A percentile compares a stretch with the other conserved stretches of the same genome.
Evolutionary conservation across 2,113 vertebrate species (phyloP).

Genomic region (Nettapus auritus): DNA sequence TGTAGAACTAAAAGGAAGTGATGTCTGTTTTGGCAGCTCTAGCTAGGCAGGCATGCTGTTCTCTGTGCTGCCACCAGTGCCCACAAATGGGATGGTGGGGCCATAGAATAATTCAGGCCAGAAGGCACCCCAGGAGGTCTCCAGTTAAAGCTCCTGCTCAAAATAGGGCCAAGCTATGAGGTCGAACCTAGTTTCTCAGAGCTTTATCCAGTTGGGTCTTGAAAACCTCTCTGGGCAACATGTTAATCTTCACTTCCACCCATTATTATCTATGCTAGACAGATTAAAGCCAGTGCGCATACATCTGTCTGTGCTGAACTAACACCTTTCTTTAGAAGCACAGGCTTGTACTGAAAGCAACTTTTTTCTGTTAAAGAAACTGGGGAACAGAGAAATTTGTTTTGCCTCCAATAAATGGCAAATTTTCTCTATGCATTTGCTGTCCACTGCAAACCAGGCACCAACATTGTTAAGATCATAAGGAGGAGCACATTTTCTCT

Average conservation of each 20-base stretch:
- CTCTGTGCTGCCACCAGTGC: not conserved
- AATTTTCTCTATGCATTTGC: not conserved
- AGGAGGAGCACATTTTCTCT: not conserved
- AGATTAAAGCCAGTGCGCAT: not conserved
- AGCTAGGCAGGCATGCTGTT: not conserved
- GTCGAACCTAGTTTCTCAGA: not conserved
- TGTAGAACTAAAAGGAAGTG: not conserved
- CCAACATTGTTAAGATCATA: not conserved
- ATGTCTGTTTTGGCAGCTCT: not conserved
- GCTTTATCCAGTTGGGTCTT: not conserved
- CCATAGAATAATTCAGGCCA: not conserved
- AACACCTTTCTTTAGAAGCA: not conserved
- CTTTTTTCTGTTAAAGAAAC: not conserved
- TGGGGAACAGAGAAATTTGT: fast-evolving
- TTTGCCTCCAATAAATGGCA: not conserved
- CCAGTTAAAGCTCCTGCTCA: not conserved
- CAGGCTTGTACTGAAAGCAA: not conserved
- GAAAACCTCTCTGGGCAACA: not conserved
- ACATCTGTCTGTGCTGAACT: not conserved
- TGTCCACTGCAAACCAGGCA: not conserved
- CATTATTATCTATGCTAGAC: not conserved
- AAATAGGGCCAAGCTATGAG: not conserved
- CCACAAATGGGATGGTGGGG: not conserved
- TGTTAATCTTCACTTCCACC: not conserved
- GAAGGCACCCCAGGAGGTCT: not conserved